Evolutionary conservation across 2,797 vertebrate species (phyloP).

Genomic region (Halcyon badia): DNA sequence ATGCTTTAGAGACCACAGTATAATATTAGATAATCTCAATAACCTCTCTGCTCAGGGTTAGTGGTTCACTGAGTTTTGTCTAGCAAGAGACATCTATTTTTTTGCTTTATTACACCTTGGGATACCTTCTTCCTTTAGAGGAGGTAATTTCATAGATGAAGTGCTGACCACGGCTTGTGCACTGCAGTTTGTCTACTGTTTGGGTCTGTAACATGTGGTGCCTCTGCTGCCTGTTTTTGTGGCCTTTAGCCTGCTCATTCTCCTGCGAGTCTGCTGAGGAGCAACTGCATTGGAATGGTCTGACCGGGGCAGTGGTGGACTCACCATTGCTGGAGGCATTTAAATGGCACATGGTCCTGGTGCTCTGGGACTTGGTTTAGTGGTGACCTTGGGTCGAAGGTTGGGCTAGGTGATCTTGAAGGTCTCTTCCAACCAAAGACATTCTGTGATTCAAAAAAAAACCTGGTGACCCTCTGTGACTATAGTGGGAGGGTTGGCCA

Average conservation of each 20-base stretch:
- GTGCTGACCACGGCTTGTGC: neutral
- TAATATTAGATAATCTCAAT: constrained; percentile 34
- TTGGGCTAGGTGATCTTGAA: too few relatives aligned
- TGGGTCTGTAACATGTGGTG: neutral
- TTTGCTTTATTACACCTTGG: constrained; percentile 55
- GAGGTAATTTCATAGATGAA: constrained; percentile 42
- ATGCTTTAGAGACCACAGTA: neutral
- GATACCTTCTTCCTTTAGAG: constrained; percentile 19
- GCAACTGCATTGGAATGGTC: neutral
- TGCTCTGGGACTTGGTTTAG: too few relatives aligned
- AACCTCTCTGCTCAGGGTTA: constrained; percentile 37
- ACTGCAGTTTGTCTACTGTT: constrained; percentile 20
- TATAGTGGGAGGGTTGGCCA: neutral
- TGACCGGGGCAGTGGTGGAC: too few relatives aligned
- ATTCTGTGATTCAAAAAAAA: neutral
- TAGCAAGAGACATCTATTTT: neutral
- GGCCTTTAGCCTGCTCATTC: constrained; percentile 5
- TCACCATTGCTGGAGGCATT: too few relatives aligned
- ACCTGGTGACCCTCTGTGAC: neutral
- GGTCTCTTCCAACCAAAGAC: too few relatives aligned
- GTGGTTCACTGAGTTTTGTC: constrained; percentile 45
- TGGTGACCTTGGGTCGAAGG: too few relatives aligned
- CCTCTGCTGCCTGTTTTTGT: neutral
- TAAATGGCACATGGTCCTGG: too few relatives aligned
- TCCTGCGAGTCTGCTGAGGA: neutral